Evolutionary conservation across 2,113 vertebrate species (phyloP).

Genomic region (Eptesicus fuscus): DNA sequence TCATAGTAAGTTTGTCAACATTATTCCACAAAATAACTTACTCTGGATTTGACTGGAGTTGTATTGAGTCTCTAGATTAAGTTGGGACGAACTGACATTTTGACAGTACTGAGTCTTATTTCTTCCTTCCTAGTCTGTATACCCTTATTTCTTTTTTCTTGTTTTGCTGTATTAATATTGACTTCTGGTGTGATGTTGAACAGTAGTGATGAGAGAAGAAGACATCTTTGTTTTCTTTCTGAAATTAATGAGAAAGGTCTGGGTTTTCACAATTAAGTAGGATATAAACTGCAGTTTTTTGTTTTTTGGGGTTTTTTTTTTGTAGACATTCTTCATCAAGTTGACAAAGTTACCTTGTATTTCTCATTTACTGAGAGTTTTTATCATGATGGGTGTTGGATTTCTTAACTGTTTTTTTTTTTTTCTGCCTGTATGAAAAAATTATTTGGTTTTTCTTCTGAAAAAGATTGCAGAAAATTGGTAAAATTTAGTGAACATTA

Average conservation of each 20-base stretch:
- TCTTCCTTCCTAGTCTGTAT: no score
- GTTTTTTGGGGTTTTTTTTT: background rate
- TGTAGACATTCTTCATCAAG: background rate
- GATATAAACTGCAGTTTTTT: background rate
- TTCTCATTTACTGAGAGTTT: background rate
- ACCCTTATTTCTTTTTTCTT: no score
- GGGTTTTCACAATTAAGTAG: background rate
- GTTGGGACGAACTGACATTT: no score
- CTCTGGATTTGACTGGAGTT: background rate
- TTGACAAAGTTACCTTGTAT: background rate
- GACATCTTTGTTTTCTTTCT: background rate
- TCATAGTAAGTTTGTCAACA: background rate
- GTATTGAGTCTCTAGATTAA: background rate
- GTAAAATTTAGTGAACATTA: background rate
- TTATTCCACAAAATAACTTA: background rate
- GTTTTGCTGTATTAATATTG: background rate
- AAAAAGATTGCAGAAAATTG: background rate
- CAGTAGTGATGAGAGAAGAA: background rate
- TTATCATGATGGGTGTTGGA: background rate
- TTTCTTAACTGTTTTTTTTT: background rate
- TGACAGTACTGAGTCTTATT: no score
- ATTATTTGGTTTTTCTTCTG: background rate
- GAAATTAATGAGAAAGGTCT: background rate
- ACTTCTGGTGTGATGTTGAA: background rate
- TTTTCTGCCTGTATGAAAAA: background rate